These are phyloP conservation scores for Lydus trimaculatus DNA, from an alignment of 2,888 invertebrate species.

Conservation along the genomic window DNA sequence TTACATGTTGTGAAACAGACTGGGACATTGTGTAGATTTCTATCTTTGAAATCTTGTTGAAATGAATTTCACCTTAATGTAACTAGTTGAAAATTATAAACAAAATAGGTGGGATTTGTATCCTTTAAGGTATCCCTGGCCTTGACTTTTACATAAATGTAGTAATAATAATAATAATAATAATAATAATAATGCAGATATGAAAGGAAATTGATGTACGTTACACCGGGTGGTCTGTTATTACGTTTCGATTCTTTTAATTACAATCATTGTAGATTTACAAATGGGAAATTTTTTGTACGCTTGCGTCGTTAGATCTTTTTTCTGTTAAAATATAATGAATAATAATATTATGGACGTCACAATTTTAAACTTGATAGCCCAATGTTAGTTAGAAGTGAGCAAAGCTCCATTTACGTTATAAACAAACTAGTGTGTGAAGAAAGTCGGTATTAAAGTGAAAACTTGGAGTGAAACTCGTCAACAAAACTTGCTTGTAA, in stretches of 20 bases:
- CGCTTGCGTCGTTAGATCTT: conserved; percentile 40
- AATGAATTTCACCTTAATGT: background rate
- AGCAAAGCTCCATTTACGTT: conserved; percentile 30
- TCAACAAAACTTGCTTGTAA: conserved; percentile 5
- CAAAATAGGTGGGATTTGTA: background rate
- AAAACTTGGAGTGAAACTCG: conserved; percentile 28
- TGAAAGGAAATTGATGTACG: background rate
- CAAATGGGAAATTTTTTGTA: conserved; percentile 35
- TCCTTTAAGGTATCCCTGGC: background rate
- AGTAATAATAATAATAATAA: conserved; percentile 4
- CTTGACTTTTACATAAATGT: conserved; percentile 21
- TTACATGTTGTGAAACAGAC: conserved; percentile 31
- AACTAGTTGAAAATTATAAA: background rate
- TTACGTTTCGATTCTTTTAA: background rate
- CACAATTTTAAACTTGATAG: conserved; percentile 45
- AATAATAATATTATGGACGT: conserved; percentile 31
- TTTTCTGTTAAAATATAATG: conserved; percentile 1
- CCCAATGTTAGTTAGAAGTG: conserved; percentile 34
- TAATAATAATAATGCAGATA: background rate
- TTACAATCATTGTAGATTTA: conserved; percentile 22
- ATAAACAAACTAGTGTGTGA: conserved; percentile 21
- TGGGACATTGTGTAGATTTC: conserved; percentile 2
- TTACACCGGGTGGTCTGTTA: background rate
- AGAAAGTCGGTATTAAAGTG: conserved; percentile 37
- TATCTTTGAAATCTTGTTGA: background rate